Percentiles rank a stretch among this genome's conserved stretches.
Conservation (phyloP, 2,113 vertebrate genomes). For the Leptodactylus fuscus region DNA sequence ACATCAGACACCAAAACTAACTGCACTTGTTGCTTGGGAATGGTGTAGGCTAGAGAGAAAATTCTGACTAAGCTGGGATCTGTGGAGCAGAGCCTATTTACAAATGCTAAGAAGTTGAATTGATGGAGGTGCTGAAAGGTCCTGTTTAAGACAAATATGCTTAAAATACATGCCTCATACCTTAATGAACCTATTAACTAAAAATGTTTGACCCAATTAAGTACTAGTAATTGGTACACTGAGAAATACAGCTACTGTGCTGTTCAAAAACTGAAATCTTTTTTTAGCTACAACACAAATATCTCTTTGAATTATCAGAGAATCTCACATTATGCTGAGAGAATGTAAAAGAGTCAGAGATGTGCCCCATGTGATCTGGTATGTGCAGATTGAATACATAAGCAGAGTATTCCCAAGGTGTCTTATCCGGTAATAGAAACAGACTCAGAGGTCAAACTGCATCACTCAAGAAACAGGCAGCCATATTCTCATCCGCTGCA, state of each 20-base stretch:
- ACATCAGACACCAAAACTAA: too few relatives aligned
- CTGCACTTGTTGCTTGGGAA: too few relatives aligned
- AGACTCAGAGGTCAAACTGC: conserved; percentile 44
- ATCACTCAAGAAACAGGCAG: conserved; percentile 43
- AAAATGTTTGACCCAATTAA: neutral
- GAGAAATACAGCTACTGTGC: neutral
- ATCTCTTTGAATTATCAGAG: conserved; percentile 16
- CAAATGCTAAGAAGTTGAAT: too few relatives aligned
- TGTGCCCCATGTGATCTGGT: conserved; percentile 11
- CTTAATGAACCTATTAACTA: neutral
- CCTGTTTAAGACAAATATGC: too few relatives aligned
- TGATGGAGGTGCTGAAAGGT: neutral
- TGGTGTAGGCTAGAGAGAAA: too few relatives aligned
- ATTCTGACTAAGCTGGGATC: too few relatives aligned
- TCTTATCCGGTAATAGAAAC: conserved; percentile 33
- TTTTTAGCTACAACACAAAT: conserved; percentile 22
- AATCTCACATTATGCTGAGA: conserved; percentile 21
- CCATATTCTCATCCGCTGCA: conserved; percentile 14
- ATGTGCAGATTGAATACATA: conserved; percentile 22
- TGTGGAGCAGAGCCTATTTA: too few relatives aligned
- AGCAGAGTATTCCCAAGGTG: conserved; percentile 33
- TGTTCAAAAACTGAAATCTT: neutral
- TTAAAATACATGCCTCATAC: neutral
- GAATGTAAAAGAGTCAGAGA: conserved; percentile 22
- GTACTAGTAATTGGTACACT: neutral